Evolutionary conservation across 2,113 vertebrate genomes (phyloP), one percentile per base, ranked within the genome.

Genomic region (Ophiodon elongatus): DNA sequence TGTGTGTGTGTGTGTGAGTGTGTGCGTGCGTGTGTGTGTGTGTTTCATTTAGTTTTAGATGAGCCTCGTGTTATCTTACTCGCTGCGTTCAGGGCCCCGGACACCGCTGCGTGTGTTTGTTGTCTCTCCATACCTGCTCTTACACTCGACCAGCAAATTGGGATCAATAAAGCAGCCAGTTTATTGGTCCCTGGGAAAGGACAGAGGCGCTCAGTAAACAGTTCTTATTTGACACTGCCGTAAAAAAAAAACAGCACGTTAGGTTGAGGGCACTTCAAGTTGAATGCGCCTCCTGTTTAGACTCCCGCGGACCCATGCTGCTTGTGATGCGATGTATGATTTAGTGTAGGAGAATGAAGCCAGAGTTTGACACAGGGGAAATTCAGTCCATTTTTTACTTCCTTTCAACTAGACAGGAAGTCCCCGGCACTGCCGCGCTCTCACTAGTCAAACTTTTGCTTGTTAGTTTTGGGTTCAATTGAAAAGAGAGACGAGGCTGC

Each of bases 401-500:
- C 86, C 87, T 88, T 92, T 85, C 79, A 90, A 76, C 88, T 91
- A 90, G 82, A 89, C 87, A 84, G 76, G 78, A 91, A 83, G 85
- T 84, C 90, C 82, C 73, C 64, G 43, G 64, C 47, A 57, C 84
- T 76, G 84, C 71, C 45, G 72, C 25, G 57, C 63, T 83, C 81
- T 90, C 59, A 1, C 52, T 64, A 88, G 84, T 83, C 82, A 91
- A 92, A 93, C 87, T 92, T 9, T 92, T 91, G 87, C 90, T 94
- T 89, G 88, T 93, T 93, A 92, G 91, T 90, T 93, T 86, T 78
- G 72, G 83, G 82, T 85, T 90, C 60, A 73, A 83, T 68, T 82
- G 77, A 88, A 89, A 91, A 89, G 80, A 93, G 87, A 90, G 79
- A 88, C 76, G 19, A 78, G 83, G 80, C 81, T 90, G 78, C 77